Conservation (phyloP, 2,797 vertebrate genomes). For the Molossus molossus region DNA sequence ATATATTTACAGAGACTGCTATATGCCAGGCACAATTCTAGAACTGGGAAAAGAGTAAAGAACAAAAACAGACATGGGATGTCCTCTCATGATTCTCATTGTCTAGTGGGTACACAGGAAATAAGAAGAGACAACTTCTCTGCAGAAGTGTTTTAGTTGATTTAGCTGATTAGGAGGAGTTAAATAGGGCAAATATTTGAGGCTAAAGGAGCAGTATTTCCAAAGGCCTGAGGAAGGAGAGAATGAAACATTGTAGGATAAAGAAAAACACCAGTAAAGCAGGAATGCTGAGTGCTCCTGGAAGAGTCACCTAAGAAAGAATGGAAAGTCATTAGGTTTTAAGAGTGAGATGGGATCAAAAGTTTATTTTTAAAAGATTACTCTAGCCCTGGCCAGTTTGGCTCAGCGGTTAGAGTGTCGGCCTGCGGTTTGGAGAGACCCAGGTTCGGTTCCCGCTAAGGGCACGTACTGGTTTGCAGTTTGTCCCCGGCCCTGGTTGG, state of each 20-base stretch:
- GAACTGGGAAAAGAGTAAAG: neutral
- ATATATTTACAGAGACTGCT: neutral
- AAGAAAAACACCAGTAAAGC: neutral
- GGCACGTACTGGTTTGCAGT: no score
- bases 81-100: neutral
- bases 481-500: no score
- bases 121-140: neutral
- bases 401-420: no score
- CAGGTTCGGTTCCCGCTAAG: no score
- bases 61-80: neutral
- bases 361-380: conserved; percentile 52
- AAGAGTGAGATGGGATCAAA: neutral
- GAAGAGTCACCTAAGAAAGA: neutral
- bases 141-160: conserved; percentile 4
- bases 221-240: neutral
- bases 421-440: no score
- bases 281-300: neutral
- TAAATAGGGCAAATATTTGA: conserved; percentile 42
- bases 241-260: neutral
- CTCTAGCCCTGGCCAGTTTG: no score
- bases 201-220: conserved; percentile 13
- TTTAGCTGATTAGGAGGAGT: neutral
- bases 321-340: conserved; percentile 2
- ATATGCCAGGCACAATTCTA: neutral
- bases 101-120: neutral